A percentile compares a stretch with the other conserved stretches of the same genome.
Evolutionary conservation across 2,113 vertebrate species (phyloP).

Genomic region (Eclectus roratus): DNA sequence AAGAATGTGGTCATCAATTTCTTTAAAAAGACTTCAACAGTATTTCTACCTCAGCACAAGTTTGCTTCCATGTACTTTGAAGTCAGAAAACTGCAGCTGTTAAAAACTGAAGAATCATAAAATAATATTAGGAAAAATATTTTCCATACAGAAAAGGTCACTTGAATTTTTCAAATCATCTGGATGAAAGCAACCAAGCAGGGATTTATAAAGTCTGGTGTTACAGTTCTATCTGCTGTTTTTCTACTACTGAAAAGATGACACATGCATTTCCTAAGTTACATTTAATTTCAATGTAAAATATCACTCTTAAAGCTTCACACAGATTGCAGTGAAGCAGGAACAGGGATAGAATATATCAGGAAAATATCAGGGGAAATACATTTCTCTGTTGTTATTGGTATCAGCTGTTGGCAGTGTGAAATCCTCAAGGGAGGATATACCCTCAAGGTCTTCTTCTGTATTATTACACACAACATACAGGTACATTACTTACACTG

Average conservation of each 20-base stretch:
- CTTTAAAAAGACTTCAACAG: background rate
- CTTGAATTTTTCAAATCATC: background rate
- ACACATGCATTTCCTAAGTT: background rate
- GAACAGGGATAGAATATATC: slow-evolving; percentile 12
- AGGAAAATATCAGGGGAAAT: slow-evolving; percentile 47
- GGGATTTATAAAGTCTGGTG: background rate
- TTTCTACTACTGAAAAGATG: background rate
- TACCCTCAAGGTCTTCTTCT: slow-evolving; percentile 53
- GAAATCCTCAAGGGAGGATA: slow-evolving; percentile 52
- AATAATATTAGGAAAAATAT: background rate
- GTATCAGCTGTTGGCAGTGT: slow-evolving; percentile 61
- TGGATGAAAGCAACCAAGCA: background rate
- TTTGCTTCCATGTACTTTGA: background rate
- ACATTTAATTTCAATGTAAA: background rate
- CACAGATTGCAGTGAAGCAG: background rate
- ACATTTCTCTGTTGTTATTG: slow-evolving; percentile 28
- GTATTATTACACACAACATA: slow-evolving; percentile 23
- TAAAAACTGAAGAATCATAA: background rate
- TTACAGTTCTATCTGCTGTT: background rate
- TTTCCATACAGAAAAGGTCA: background rate
- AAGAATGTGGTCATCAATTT: background rate
- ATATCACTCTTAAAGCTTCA: background rate
- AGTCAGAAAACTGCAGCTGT: background rate
- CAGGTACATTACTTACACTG: slow-evolving; percentile 68
- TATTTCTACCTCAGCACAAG: background rate